Percentiles rank a stretch among this genome's conserved stretches.
These are phyloP conservation scores for Microctonus hyperodae DNA, from an alignment of 2,888 invertebrate genomes.

Conservation along the genomic window DNA sequence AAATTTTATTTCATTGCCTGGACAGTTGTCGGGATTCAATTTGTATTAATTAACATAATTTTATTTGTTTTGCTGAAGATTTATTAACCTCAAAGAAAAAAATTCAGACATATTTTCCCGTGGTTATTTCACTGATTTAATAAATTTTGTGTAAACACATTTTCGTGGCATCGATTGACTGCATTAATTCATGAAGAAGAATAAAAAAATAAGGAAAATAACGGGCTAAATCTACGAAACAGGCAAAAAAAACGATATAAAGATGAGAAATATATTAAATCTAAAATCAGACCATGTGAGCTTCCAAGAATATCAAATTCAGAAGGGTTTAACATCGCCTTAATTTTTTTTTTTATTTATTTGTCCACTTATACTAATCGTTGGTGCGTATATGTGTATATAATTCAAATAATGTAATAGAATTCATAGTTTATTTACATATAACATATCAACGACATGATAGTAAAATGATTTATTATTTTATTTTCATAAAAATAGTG, in stretches of 20 bases:
- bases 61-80: neutral
- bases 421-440: neutral
- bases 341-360: conserved; percentile 37
- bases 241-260: neutral
- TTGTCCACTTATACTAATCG: conserved; percentile 7
- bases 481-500: neutral
- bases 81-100: neutral
- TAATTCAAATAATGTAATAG: neutral
- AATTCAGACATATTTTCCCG: neutral
- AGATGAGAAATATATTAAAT: conserved; percentile 26
- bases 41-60: neutral
- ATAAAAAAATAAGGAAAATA: conserved; percentile 9
- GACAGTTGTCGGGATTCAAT: neutral
- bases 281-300: conserved; percentile 36
- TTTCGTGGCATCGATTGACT: conserved; percentile 14
- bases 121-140: conserved; percentile 3
- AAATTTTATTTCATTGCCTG: neutral
- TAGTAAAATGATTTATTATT: conserved; percentile 1
- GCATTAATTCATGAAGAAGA: too few relatives aligned
- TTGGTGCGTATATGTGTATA: conserved; percentile 10
- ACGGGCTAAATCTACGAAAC: conserved; percentile 33
- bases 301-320: conserved; percentile 40
- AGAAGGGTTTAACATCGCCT: conserved; percentile 36
- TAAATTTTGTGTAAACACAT: neutral
- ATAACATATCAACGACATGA: neutral